These are phyloP conservation scores for Oegoconia quadripuncta DNA, from an alignment of 2,888 invertebrate species.

Conservation along the genomic window DNA sequence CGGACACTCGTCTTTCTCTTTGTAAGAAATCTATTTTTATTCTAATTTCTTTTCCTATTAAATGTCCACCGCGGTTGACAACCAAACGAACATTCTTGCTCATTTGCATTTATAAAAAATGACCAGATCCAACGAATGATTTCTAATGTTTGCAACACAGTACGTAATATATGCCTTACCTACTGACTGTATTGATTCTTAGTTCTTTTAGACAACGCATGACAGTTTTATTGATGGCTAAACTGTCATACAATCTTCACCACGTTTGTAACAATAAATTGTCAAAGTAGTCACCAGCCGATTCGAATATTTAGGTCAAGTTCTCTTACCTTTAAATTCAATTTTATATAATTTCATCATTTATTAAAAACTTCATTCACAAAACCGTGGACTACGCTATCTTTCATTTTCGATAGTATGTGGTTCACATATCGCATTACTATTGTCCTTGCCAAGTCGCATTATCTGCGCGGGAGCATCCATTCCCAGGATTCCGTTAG, in stretches of 20 bases:
- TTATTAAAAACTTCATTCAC: too few relatives aligned
- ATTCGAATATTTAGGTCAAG: too few relatives aligned
- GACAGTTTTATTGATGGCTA: too few relatives aligned
- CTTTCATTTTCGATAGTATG: not conserved
- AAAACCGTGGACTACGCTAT: too few relatives aligned
- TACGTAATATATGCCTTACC: too few relatives aligned
- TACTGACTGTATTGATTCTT: not conserved
- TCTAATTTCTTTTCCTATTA: conserved; percentile 55
- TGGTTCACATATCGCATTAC: conserved; percentile 48
- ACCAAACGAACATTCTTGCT: conserved; percentile 30
- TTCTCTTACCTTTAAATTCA: too few relatives aligned
- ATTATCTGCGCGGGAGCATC: conserved; percentile 54
- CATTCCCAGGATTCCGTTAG: conserved; percentile 64
- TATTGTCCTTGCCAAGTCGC: conserved; percentile 39
- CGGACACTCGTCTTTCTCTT: conserved; percentile 46
- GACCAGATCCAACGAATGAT: not conserved
- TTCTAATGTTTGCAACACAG: conserved; percentile 1
- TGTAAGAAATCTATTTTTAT: conserved; percentile 52
- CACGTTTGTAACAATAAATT: too few relatives aligned
- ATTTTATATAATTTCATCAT: too few relatives aligned
- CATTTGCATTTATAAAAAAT: conserved; percentile 38
- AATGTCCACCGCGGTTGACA: conserved; percentile 35
- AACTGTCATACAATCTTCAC: too few relatives aligned
- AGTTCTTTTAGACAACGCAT: too few relatives aligned
- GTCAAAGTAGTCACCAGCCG: too few relatives aligned